phyloP scores from a whole-genome alignment of 2,113 vertebrate species.

The Phalacrocorax pelagicus region DNA sequence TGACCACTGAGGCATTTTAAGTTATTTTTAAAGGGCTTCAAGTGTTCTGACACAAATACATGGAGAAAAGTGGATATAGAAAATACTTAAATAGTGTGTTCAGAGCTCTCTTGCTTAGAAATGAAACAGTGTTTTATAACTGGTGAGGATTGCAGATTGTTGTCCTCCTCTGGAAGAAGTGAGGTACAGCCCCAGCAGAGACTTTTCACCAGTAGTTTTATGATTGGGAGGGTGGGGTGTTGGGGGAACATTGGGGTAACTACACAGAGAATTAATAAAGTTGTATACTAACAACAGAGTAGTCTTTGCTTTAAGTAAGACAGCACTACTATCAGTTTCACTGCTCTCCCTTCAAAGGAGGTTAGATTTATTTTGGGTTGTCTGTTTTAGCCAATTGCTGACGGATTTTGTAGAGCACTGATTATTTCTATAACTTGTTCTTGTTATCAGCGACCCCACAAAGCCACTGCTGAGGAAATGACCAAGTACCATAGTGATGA shows the following conservation, averaged over 20 bases:
- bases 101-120: background rate
- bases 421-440: slow-evolving; percentile 19
- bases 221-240: background rate
- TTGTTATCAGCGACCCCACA: slow-evolving; percentile 79
- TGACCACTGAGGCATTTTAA: background rate
- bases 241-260: background rate
- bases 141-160: background rate
- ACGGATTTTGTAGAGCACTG: background rate
- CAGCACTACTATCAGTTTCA: background rate
- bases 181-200: background rate
- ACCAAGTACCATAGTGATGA: slow-evolving; percentile 88
- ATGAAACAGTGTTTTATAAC: background rate
- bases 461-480: slow-evolving; percentile 87
- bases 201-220: background rate
- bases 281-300: background rate
- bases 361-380: background rate
- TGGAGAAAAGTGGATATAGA: background rate
- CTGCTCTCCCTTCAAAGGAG: background rate
- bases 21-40: background rate
- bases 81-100: background rate
- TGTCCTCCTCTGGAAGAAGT: background rate
- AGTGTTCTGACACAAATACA: background rate
- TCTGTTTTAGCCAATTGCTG: background rate
- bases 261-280: background rate
- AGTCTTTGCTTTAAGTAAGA: background rate